Evolutionary conservation across 2,113 vertebrate species (phyloP).

Genomic region (Chitala chitala): DNA sequence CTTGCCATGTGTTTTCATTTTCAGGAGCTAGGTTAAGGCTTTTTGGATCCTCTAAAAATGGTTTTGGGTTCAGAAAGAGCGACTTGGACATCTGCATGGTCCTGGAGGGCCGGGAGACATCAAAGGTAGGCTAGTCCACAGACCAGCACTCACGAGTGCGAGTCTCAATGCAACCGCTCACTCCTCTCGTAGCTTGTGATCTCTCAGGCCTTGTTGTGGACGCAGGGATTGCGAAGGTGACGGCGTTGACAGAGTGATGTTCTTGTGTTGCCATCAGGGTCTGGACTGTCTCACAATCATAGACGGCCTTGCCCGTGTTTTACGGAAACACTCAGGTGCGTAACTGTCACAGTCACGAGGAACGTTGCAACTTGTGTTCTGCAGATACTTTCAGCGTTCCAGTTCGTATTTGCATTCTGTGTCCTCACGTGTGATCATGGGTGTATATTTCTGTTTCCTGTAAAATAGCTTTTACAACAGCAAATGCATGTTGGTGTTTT

Average conservation of each 20-base stretch:
- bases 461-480: neutral
- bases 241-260: neutral
- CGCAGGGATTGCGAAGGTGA: neutral
- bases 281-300: constrained; percentile 81
- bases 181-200: too few relatives aligned
- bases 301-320: constrained; percentile 77
- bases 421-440: too few relatives aligned
- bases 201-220: too few relatives aligned
- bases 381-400: too few relatives aligned
- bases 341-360: neutral
- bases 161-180: too few relatives aligned
- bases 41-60: constrained; percentile 94
- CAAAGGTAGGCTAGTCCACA: constrained; percentile 60
- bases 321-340: constrained; percentile 82
- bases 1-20: constrained; percentile 28
- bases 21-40: constrained; percentile 79
- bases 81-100: constrained; percentile 94
- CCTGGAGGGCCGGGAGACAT: constrained; percentile 74
- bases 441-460: too few relatives aligned
- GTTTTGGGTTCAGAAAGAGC: constrained; percentile 91
- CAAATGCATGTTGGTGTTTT: too few relatives aligned
- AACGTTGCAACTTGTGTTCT: too few relatives aligned
- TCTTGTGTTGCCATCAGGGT: constrained; percentile 54
- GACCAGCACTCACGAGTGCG: neutral
- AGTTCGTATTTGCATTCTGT: too few relatives aligned